Base-by-base conservation (phyloP, 2,113 vertebrate species). In the Notiomystis cincta region DNA sequence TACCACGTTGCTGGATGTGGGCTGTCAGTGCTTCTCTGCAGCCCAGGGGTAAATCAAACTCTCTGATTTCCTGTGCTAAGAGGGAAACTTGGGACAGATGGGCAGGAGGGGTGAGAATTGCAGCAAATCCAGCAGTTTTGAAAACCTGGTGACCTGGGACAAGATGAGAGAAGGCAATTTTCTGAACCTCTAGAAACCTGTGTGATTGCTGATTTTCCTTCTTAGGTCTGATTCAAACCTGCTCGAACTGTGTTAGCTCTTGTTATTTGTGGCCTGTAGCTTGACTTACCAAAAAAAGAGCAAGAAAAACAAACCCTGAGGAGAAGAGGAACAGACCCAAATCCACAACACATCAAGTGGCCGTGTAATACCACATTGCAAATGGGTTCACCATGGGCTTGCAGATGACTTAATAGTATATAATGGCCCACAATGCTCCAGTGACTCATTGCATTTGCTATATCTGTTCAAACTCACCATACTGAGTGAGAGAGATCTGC, bases 401-500 rank as follows among this genome's bases (percentile, higher is more conserved):
- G 76, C 31, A 89, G 79, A 93, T 90, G 79, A 93, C 76, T 95
- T 96, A 88, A 86, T 89, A 89, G 51, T 38, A 25, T 81, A n/a
- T 33, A 95, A 66, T 2, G 4, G 64, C 92, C 90, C 87, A 90
- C 90, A 88, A 5, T 57, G 54, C 85, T 73, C 45, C 47, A 90
- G 79, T 96, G 91, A 95, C 82, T 95, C 94, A 93, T 37, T 92
- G 71, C 92, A 64, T 94, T 82, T 94, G 75, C 94, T 94, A 30
- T 96, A 91, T 91, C 85, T 94, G 84, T 91, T 94, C 58, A 88
- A 88, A n/a, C 58, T 93, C 58, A 73, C 82, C 64, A 56, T 60
- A 42, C 37, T 82, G 61, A 94, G 83, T 51, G 76, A 93, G 66
- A 82, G 38, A 80, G 62, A 65, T 72, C 79, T 94, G 40, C 79